Evolutionary conservation across 1,140 invertebrate genomes (phyloP).

Genomic region (Chironomus striatipennis): DNA sequence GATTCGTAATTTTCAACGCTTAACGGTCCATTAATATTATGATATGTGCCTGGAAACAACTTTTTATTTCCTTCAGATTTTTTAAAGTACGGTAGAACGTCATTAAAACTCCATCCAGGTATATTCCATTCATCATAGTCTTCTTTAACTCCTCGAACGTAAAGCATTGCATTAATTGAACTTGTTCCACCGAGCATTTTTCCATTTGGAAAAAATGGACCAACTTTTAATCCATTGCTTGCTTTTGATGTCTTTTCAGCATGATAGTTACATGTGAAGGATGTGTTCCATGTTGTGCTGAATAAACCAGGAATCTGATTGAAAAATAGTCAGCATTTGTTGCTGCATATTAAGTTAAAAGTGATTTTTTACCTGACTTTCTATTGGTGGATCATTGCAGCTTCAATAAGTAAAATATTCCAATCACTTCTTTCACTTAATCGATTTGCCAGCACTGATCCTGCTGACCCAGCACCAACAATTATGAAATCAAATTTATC

Average conservation of each 20-base stretch:
- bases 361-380: neutral
- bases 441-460: conserved; percentile 45
- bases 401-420: conserved; percentile 43
- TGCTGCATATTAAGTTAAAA: neutral
- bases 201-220: conserved; percentile 42
- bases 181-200: conserved; percentile 46
- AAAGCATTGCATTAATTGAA: conserved; percentile 48
- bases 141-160: conserved; percentile 43
- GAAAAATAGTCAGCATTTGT: neutral
- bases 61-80: conserved; percentile 39
- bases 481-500: conserved; percentile 45
- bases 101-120: conserved; percentile 38
- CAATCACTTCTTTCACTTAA: conserved; percentile 33
- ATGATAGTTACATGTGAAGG: neutral
- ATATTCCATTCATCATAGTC: conserved; percentile 46
- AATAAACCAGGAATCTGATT: neutral
- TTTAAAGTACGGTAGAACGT: conserved; percentile 38
- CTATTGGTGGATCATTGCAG: too few species aligned
- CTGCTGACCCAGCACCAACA: conserved; percentile 52
- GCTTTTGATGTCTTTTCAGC: neutral
- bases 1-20: conserved; percentile 77
- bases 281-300: neutral
- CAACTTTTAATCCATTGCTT: neutral
- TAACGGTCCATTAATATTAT: conserved; percentile 65
- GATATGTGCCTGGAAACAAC: conserved; percentile 55